Conservation (phyloP, 2,113 vertebrate species). For the Chunga burmeisteri region DNA sequence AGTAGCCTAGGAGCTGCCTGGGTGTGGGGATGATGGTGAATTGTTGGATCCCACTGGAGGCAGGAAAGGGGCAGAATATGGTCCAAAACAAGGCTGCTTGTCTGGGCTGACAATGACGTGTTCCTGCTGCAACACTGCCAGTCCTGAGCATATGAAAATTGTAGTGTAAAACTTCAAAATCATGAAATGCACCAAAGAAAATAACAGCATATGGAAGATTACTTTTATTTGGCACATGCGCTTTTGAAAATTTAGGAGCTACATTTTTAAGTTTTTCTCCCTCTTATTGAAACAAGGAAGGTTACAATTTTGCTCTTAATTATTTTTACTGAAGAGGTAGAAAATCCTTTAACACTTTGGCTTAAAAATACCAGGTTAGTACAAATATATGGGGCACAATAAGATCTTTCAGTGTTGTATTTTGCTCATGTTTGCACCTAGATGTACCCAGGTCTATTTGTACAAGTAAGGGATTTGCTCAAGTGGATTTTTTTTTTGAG, state of each 20-base stretch:
- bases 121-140: not conserved
- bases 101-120: not conserved
- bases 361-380: not conserved
- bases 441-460: not conserved
- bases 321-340: not conserved
- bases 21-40: not conserved
- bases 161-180: not conserved
- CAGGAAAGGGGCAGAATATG: not conserved
- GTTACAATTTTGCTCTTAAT: not conserved
- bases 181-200: not conserved
- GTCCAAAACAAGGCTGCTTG: not conserved
- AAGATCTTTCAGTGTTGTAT: not conserved
- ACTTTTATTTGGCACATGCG: not conserved
- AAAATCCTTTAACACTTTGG: not conserved
- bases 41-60: not conserved
- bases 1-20: not conserved
- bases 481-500: not conserved
- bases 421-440: not conserved
- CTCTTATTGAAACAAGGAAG: not conserved
- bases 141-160: fast-evolving
- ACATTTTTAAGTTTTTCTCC: not conserved
- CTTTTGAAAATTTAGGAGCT: not conserved
- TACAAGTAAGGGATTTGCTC: not conserved
- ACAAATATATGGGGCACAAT: too few relatives aligned
- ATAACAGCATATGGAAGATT: not conserved